Evolutionary conservation across 2,888 invertebrate species (phyloP), one percentile per base, ranked within the genome.

Genomic region (Orchesellides sinensis): DNA sequence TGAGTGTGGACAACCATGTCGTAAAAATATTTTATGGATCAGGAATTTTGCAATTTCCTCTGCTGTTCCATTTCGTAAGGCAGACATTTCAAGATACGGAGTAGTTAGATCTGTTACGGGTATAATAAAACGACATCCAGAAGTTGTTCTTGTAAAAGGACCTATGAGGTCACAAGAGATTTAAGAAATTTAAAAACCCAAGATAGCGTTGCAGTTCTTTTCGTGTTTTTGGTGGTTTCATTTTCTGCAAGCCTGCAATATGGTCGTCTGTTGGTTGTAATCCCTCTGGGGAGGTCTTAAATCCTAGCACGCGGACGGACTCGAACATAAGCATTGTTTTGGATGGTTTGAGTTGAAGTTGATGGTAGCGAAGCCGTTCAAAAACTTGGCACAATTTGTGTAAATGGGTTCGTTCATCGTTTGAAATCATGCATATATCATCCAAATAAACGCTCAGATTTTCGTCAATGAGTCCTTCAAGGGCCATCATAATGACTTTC

Each of bases 161-260:
- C 40, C 40, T n/a, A 40, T 40, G 2, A n/a, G 8, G 14, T 65
- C 25, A 17, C 1, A 6, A 5, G 19, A n/a, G 2, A 52, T 52
- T 29, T 19, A 74, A 74, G 21, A 61, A 74, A 21, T n/a, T n/a
- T 23, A 74, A 74, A 19, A 74, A 65, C 0, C 65, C 74, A 17
- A 74, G 54, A 12, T 54, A 0, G 10, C 27, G 12, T 23, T 61
- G 61, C 1, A 63, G 29, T 25, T 65, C 54, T 17, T 74, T 74
- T 29, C 25, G 49, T 12, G 61, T 47, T 25, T 14, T 59, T 27
- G 72, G 72, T 12, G 72, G 1, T 6, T 12, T 1, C 47, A 73
- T 35, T 1, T 40, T 10, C 1, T 25, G 35, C n/a, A 73, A 27
- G 0, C 63, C 73, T 0, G 59, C 2, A 3, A 72, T 6, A 12